phyloP scores from a whole-genome alignment of 2,888 invertebrate genomes.

The Drosophila antonietae region DNA sequence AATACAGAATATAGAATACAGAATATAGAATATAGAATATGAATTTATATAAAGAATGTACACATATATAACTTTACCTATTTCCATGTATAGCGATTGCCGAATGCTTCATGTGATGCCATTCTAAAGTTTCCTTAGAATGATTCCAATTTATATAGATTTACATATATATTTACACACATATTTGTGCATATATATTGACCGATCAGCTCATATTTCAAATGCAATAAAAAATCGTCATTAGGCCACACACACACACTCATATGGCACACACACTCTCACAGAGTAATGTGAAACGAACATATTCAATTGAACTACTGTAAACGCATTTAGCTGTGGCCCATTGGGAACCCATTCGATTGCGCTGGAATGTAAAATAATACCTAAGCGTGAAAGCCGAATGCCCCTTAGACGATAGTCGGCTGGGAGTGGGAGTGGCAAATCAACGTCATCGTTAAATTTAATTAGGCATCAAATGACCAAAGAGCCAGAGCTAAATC shows the following conservation, averaged over 20 bases:
- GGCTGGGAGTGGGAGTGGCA: constrained; percentile 25
- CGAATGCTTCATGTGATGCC: neutral
- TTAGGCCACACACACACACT: neutral
- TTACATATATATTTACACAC: neutral
- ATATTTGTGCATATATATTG: neutral
- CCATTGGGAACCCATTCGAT: constrained; percentile 38
- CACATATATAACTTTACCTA: neutral
- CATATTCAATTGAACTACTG: constrained; percentile 10
- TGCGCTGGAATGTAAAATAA: constrained; percentile 50
- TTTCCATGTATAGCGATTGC: neutral
- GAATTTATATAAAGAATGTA: no score
- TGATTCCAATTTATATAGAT: neutral
- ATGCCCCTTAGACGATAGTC: neutral
- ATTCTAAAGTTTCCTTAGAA: neutral
- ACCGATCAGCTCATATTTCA: constrained; percentile 9
- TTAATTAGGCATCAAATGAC: constrained; percentile 83
- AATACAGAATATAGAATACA: no score
- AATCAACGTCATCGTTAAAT: constrained; percentile 80
- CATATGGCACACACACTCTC: neutral
- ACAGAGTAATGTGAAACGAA: neutral
- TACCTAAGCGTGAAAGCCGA: constrained; percentile 20
- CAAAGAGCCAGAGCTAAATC: constrained; percentile 72
- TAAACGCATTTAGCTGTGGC: constrained; percentile 10
- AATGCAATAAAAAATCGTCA: constrained; percentile 1
- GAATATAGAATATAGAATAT: no score